These are phyloP conservation scores for Lasioglossum malachurum DNA, from an alignment of 2,888 invertebrate species.

Conservation along the genomic window DNA sequence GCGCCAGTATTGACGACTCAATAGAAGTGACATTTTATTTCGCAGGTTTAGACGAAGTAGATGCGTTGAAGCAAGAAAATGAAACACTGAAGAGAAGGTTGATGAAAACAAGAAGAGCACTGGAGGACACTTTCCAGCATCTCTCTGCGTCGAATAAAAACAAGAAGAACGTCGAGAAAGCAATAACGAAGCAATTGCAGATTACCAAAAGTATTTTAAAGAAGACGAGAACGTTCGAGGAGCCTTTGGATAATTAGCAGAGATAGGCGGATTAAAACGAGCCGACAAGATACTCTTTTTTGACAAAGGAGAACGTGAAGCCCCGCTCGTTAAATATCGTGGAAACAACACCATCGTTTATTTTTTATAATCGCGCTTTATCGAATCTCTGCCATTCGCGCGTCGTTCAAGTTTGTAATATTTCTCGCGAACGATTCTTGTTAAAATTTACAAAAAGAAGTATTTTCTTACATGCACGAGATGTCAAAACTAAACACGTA, in stretches of 20 bases:
- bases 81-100: constrained; percentile 90
- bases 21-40: constrained; percentile 13
- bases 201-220: constrained; percentile 82
- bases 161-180: constrained; percentile 93
- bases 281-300: not conserved
- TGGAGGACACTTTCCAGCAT: constrained; percentile 92
- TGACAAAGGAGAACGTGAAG: constrained; percentile 5
- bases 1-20: not conserved
- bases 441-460: constrained; percentile 55
- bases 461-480: constrained; percentile 72
- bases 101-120: constrained; percentile 89
- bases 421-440: constrained; percentile 16
- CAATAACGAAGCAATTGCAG: constrained; percentile 86
- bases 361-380: constrained; percentile 36
- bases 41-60: constrained; percentile 83
- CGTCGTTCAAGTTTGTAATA: constrained; percentile 24
- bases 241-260: constrained; percentile 78
- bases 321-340: constrained; percentile 41
- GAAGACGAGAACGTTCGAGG: constrained; percentile 83
- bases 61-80: constrained; percentile 88
- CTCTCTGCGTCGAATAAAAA: constrained; percentile 91
- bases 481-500: constrained; percentile 21
- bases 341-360: constrained; percentile 32
- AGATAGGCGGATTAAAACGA: not conserved
- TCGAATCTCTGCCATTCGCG: constrained; percentile 13